phyloP scores from a whole-genome alignment of 2,888 invertebrate genomes.

The Drosophila gaucha region DNA sequence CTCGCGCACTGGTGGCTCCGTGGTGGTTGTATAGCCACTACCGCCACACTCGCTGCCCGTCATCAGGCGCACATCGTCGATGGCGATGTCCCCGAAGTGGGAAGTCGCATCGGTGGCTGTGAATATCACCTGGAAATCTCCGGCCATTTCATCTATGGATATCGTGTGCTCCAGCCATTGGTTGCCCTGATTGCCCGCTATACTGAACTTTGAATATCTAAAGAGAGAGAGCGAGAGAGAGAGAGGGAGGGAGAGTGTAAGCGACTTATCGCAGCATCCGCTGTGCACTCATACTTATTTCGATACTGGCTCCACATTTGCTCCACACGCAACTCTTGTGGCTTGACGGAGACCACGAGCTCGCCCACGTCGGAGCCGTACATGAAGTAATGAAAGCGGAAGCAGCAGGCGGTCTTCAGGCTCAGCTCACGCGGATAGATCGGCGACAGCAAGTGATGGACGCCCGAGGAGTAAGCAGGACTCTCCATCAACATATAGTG shows the following conservation, averaged over 20 bases:
- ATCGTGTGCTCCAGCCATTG: conserved; percentile 87
- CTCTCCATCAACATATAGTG: conserved; percentile 93
- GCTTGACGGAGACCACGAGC: conserved; percentile 86
- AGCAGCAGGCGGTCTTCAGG: conserved; percentile 86
- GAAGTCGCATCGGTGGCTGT: conserved; percentile 89
- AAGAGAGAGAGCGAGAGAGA: neutral
- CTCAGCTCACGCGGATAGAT: conserved; percentile 86
- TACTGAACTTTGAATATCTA: conserved; percentile 86
- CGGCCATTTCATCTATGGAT: conserved; percentile 84
- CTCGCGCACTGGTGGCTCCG: conserved; percentile 26
- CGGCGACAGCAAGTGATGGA: conserved; percentile 89
- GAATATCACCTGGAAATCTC: conserved; percentile 89
- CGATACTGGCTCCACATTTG: conserved; percentile 33
- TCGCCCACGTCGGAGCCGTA: conserved; percentile 88
- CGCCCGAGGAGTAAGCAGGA: neutral
- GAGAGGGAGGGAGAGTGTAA: neutral
- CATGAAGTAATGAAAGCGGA: conserved; percentile 92
- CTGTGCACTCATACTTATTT: conserved; percentile 26
- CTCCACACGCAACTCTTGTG: conserved; percentile 76
- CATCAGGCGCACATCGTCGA: conserved; percentile 91
- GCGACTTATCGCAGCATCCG: conserved; percentile 42
- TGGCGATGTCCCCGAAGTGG: conserved; percentile 91
- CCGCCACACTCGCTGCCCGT: conserved; percentile 81
- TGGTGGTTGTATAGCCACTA: conserved; percentile 28
- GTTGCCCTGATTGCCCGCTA: conserved; percentile 89